Conservation (phyloP, 2,888 invertebrate species). For the Aspidiotus rigidus region DNA sequence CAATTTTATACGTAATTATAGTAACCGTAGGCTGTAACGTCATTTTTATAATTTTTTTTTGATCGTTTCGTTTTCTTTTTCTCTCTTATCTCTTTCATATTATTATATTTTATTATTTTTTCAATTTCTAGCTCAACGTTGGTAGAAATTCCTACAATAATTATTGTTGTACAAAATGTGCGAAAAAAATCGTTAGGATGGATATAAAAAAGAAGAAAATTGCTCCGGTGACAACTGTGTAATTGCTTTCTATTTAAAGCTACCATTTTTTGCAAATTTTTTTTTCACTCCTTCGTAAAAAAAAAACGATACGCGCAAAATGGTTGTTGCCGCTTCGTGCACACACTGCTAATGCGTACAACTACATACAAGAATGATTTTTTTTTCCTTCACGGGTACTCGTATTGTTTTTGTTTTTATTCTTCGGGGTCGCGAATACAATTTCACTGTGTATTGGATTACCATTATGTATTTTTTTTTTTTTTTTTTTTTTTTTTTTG, state of each 20-base stretch:
- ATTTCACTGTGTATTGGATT: not conserved
- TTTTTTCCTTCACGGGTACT: too few relatives aligned
- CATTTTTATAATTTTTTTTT: slow-evolving; percentile 20
- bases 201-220: not conserved
- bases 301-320: too few relatives aligned
- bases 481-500: slow-evolving; percentile 20
- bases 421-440: too few relatives aligned
- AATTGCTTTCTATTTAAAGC: not conserved
- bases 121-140: slow-evolving; percentile 11
- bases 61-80: slow-evolving; percentile 1
- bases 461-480: slow-evolving; percentile 3
- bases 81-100: not conserved
- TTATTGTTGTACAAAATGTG: not conserved
- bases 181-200: not conserved
- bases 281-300: not conserved
- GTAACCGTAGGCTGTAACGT: slow-evolving; percentile 31
- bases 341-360: too few relatives aligned
- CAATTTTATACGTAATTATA: slow-evolving; percentile 31
- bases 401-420: too few relatives aligned
- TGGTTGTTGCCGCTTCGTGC: too few relatives aligned
- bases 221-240: not conserved
- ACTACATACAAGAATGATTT: too few relatives aligned
- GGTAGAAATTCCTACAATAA: not conserved
- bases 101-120: not conserved
- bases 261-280: not conserved